Evolutionary conservation across 2,888 invertebrate species (phyloP).

Genomic region (Spisula subtruncata): DNA sequence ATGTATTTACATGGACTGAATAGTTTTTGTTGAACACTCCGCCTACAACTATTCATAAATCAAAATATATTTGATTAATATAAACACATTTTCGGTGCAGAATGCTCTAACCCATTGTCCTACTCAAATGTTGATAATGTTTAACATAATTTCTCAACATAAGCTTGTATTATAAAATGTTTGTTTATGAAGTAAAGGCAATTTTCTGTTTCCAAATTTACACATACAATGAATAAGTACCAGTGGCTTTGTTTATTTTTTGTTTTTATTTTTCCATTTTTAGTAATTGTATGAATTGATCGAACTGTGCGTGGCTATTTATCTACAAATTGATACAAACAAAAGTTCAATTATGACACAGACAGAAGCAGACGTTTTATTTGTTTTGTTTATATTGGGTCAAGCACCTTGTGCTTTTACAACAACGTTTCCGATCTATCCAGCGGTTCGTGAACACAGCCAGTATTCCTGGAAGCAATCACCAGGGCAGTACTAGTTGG

Average conservation of each 20-base stretch:
- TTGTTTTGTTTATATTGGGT: too few species aligned
- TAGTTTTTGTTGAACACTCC: slow-evolving; percentile 28
- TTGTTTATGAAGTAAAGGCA: slow-evolving; percentile 21
- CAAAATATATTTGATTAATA: slow-evolving; percentile 40
- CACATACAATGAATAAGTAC: not conserved
- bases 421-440: too few species aligned
- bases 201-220: not conserved
- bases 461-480: too few species aligned
- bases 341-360: too few species aligned
- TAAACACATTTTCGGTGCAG: slow-evolving; percentile 46
- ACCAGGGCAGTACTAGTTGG: too few species aligned
- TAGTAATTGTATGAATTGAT: too few species aligned
- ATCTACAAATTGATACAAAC: too few species aligned
- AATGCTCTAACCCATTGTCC: slow-evolving; percentile 33
- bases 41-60: slow-evolving; percentile 15
- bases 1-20: slow-evolving; percentile 45
- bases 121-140: slow-evolving; percentile 28
- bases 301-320: too few species aligned
- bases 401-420: too few species aligned
- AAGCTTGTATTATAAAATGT: slow-evolving; percentile 19
- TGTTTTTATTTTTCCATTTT: not conserved
- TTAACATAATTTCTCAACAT: slow-evolving; percentile 43
- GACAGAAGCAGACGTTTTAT: too few species aligned
- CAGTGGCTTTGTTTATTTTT: not conserved
- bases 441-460: too few species aligned